phyloP scores from a whole-genome alignment of 2,888 invertebrate species.

The Loripinus fragilis region DNA sequence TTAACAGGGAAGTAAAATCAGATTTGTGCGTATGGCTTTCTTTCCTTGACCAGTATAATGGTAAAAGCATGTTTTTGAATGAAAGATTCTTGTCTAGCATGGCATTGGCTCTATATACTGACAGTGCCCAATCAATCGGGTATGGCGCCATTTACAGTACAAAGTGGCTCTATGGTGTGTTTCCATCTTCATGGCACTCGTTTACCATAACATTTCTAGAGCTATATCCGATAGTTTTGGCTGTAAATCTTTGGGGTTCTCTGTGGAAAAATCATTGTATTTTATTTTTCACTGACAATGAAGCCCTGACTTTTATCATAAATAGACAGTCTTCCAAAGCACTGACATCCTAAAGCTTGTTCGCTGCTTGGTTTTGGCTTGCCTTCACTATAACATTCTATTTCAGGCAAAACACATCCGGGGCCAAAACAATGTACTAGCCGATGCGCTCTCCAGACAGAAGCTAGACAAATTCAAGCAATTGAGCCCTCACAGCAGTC shows the following conservation, averaged over 20 bases:
- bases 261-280: conserved; percentile 35
- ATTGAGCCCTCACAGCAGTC: background rate
- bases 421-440: conserved; percentile 16
- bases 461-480: background rate
- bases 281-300: conserved; percentile 48
- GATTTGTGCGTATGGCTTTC: conserved; percentile 31
- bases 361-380: conserved; percentile 30
- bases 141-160: background rate
- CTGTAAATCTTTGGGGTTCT: conserved; percentile 41
- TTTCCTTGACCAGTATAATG: conserved; percentile 37
- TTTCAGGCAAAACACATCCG: conserved; percentile 33
- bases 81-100: background rate
- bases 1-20: conserved; percentile 26
- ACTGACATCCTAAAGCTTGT: conserved; percentile 33
- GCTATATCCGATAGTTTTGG: conserved; percentile 44
- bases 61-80: conserved; percentile 27
- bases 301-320: conserved; percentile 39
- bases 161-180: conserved; percentile 13
- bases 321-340: conserved; percentile 50
- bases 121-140: conserved; percentile 17
- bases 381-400: conserved; percentile 38
- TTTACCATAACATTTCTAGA: conserved; percentile 28
- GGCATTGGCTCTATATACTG: conserved; percentile 27
- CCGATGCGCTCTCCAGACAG: background rate
- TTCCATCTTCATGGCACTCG: background rate